These are phyloP conservation scores for Rhagoletis pomonella DNA, from an alignment of 1,140 invertebrate genomes.

Conservation along the genomic window DNA sequence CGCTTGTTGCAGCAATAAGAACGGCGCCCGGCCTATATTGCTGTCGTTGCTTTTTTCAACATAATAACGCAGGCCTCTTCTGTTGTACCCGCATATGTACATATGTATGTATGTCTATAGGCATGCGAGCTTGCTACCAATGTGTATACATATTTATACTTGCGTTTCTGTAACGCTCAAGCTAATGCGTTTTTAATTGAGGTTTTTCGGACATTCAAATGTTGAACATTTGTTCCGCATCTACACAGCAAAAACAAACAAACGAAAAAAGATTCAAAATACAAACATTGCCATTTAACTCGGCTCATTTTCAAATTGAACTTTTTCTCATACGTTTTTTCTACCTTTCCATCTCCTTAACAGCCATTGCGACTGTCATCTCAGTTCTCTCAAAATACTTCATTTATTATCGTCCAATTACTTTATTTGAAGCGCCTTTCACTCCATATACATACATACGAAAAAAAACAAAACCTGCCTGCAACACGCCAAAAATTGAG, in stretches of 20 bases:
- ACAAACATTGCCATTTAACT: slow-evolving; percentile 20
- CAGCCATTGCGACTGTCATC: neutral
- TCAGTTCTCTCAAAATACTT: slow-evolving; percentile 7
- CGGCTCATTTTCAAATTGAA: neutral
- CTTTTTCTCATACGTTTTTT: slow-evolving; percentile 8
- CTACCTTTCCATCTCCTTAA: neutral
- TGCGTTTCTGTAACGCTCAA: neutral
- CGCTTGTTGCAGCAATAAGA: slow-evolving; percentile 1
- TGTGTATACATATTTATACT: too few relatives aligned
- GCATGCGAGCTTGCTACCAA: neutral
- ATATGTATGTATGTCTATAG: neutral
- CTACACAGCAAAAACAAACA: slow-evolving; percentile 23
- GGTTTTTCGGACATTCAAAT: slow-evolving; percentile 59
- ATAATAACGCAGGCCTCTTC: neutral
- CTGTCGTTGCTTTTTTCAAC: neutral
- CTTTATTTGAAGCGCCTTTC: slow-evolving; percentile 45
- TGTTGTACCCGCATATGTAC: neutral
- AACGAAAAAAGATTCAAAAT: neutral
- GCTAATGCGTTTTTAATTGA: slow-evolving; percentile 73
- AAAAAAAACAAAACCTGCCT: neutral
- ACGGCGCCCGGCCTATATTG: neutral
- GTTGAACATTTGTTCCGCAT: too few relatives aligned
- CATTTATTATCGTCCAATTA: slow-evolving; percentile 43
- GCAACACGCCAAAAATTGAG: neutral
- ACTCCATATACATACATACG: neutral